phyloP scores from a whole-genome alignment of 1,140 invertebrate genomes.

The Camponotus floridanus region DNA sequence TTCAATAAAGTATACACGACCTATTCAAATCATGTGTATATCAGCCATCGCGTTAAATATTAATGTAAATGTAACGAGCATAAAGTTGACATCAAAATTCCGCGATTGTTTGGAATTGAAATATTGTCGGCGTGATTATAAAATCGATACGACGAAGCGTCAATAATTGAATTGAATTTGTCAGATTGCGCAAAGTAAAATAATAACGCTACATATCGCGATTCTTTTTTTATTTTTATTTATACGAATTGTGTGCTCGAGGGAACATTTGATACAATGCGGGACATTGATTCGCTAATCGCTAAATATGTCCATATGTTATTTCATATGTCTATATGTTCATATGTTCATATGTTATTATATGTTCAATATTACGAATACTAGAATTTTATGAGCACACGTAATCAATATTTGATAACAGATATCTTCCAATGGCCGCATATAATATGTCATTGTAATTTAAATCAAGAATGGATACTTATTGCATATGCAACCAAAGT shows the following conservation, averaged over 20 bases:
- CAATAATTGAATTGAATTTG: constrained; percentile 26
- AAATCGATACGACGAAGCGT: constrained; percentile 15
- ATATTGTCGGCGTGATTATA: constrained; percentile 18
- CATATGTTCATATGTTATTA: constrained; percentile 46
- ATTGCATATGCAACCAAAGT: background rate
- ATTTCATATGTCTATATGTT: constrained; percentile 44
- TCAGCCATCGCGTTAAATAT: background rate
- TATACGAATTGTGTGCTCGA: background rate
- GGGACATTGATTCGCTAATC: background rate
- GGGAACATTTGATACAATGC: background rate
- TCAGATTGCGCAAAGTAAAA: constrained; percentile 27
- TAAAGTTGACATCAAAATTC: constrained; percentile 36
- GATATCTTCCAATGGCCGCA: constrained; percentile 20
- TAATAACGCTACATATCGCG: background rate
- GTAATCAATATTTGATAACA: constrained; percentile 4
- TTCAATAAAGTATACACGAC: background rate
- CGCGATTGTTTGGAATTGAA: constrained; percentile 41
- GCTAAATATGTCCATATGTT: constrained; percentile 43
- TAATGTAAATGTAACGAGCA: constrained; percentile 36
- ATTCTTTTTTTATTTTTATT: constrained; percentile 36
- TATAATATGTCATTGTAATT: background rate
- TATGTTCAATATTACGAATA: constrained; percentile 38
- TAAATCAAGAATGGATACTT: background rate
- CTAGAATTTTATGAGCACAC: constrained; percentile 22
- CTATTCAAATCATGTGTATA: constrained; percentile 21